Conservation (phyloP, 2,113 vertebrate species). For the Pachyramphus minor region DNA sequence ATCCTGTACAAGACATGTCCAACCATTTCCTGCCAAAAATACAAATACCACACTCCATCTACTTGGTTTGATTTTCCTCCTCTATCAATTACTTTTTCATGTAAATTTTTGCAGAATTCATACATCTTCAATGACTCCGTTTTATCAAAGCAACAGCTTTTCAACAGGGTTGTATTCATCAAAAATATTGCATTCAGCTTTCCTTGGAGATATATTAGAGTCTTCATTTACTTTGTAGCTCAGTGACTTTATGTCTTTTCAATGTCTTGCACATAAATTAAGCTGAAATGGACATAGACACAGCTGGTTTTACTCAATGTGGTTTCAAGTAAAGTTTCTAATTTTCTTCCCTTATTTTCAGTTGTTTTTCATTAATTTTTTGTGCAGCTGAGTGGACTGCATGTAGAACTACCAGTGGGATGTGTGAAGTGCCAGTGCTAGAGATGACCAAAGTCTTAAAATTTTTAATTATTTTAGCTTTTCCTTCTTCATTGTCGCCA, state of each 20-base stretch:
- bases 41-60: background rate
- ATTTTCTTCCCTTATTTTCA: conserved; percentile 10
- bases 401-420: background rate
- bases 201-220: background rate
- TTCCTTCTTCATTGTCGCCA: background rate
- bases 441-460: background rate
- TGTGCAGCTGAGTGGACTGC: background rate
- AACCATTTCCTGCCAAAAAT: background rate
- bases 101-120: background rate
- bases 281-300: background rate
- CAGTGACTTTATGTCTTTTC: background rate
- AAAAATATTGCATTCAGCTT: conserved; percentile 7
- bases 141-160: background rate
- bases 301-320: conserved; percentile 11
- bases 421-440: background rate
- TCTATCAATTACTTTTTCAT: background rate
- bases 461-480: background rate
- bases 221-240: conserved; percentile 28
- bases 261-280: conserved; percentile 37
- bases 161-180: background rate
- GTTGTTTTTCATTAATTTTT: background rate
- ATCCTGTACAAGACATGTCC: background rate
- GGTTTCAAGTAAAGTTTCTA: background rate
- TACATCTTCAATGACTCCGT: background rate
- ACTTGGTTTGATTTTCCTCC: background rate